phyloP scores from a whole-genome alignment of 2,888 invertebrate species.

The Drosophila birchii region DNA sequence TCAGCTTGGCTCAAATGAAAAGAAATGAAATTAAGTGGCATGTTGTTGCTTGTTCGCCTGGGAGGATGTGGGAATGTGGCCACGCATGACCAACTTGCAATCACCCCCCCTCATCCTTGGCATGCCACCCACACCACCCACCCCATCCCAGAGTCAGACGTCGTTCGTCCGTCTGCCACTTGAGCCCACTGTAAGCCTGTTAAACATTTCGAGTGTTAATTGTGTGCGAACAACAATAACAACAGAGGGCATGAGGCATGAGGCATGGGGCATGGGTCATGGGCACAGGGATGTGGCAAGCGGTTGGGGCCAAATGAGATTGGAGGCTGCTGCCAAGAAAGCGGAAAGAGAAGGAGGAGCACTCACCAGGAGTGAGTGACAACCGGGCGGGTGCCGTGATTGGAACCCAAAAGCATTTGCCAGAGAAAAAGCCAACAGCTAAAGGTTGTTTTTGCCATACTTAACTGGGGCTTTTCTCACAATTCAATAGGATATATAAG shows the following conservation, averaged over 20 bases:
- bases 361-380: neutral
- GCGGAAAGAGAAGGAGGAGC: neutral
- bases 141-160: neutral
- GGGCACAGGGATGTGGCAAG: conserved; percentile 2
- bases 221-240: conserved; percentile 71
- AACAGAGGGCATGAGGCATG: conserved; percentile 36
- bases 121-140: neutral
- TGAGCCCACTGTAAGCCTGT: conserved; percentile 56
- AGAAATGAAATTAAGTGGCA: conserved; percentile 74
- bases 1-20: conserved; percentile 54
- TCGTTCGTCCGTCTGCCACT: conserved; percentile 16
- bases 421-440: neutral
- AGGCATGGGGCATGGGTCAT: neutral
- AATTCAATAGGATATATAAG: neutral
- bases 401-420: conserved; percentile 19
- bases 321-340: neutral
- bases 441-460: conserved; percentile 4
- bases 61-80: conserved; percentile 31
- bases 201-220: conserved; percentile 72
- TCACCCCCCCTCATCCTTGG: conserved; percentile 10
- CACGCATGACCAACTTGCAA: conserved; percentile 39
- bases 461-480: conserved; percentile 7
- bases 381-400: conserved; percentile 33
- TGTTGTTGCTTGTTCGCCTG: conserved; percentile 46
- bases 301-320: conserved; percentile 12